A percentile compares a stretch with the other conserved stretches of the same genome.
phyloP scores from a whole-genome alignment of 2,888 invertebrate species.

The Baccha elongata region DNA sequence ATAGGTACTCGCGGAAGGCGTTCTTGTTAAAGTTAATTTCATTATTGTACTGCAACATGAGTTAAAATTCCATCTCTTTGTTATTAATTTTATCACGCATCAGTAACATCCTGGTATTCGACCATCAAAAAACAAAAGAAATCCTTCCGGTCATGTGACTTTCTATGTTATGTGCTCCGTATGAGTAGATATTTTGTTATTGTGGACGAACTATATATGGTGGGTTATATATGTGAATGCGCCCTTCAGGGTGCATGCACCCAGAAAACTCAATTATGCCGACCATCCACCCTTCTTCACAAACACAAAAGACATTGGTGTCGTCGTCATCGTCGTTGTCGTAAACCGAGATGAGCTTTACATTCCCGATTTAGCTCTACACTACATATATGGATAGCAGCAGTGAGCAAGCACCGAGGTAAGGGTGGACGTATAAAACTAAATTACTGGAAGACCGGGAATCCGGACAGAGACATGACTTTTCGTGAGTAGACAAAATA shows the following conservation, averaged over 20 bases:
- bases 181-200: too few relatives aligned
- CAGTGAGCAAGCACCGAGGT: not conserved
- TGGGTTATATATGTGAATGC: slow-evolving; percentile 22
- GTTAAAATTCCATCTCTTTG: slow-evolving; percentile 50
- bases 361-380: slow-evolving; percentile 27
- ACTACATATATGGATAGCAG: not conserved
- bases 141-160: slow-evolving; percentile 56
- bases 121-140: slow-evolving; percentile 64
- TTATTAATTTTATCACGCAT: slow-evolving; percentile 72
- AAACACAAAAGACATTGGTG: slow-evolving; percentile 45
- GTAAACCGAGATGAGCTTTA: slow-evolving; percentile 58
- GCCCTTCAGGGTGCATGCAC: slow-evolving; percentile 59
- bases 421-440: slow-evolving; percentile 19
- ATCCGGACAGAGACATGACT: slow-evolving; percentile 40
- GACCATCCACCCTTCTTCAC: slow-evolving; percentile 54
- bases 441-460: slow-evolving; percentile 44
- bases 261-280: slow-evolving; percentile 69
- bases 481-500: slow-evolving; percentile 54
- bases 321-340: slow-evolving; percentile 27
- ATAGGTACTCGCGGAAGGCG: slow-evolving; percentile 8
- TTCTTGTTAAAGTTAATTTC: slow-evolving; percentile 30
- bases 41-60: slow-evolving; percentile 46
- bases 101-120: slow-evolving; percentile 66
- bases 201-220: not conserved
- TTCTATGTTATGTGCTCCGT: not conserved